Percentiles rank a stretch among this genome's conserved stretches.
Evolutionary conservation across 2,113 vertebrate species (phyloP).

Genomic region (Ivindomyrus marchei): DNA sequence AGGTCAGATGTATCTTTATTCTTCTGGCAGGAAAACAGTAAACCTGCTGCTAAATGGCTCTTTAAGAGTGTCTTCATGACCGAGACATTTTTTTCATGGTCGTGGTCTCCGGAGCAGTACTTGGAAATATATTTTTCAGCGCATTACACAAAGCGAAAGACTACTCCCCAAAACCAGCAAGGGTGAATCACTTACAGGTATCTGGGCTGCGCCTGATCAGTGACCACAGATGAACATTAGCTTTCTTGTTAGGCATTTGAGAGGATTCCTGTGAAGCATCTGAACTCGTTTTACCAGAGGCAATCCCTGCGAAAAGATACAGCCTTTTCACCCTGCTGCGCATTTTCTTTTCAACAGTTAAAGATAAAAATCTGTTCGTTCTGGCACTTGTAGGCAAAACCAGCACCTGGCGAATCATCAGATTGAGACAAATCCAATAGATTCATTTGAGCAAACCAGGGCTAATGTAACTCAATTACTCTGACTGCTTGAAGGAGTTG

Average conservation of each 20-base stretch:
- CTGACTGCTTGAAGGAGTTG: background rate
- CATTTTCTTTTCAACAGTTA: background rate
- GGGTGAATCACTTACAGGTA: background rate
- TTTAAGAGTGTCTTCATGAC: background rate
- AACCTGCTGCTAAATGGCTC: background rate
- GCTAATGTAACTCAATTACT: background rate
- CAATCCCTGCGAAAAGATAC: background rate
- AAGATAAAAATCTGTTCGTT: background rate
- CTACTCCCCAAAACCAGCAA: background rate
- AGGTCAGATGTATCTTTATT: background rate
- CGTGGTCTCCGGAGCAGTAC: background rate
- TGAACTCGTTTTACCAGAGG: background rate
- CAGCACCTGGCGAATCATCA: background rate
- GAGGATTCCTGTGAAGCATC: background rate
- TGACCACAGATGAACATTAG: background rate
- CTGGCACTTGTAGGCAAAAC: background rate
- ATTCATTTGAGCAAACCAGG: background rate
- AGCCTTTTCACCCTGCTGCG: background rate
- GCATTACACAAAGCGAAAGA: background rate
- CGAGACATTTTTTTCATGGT: background rate
- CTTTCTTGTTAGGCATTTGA: background rate
- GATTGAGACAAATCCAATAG: background rate
- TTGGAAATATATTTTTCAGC: constrained; percentile 10
- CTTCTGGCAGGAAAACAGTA: background rate
- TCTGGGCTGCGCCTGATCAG: background rate